Evolutionary conservation across 1,140 invertebrate genomes (phyloP).

Genomic region (Holcopasites calliopsidis): DNA sequence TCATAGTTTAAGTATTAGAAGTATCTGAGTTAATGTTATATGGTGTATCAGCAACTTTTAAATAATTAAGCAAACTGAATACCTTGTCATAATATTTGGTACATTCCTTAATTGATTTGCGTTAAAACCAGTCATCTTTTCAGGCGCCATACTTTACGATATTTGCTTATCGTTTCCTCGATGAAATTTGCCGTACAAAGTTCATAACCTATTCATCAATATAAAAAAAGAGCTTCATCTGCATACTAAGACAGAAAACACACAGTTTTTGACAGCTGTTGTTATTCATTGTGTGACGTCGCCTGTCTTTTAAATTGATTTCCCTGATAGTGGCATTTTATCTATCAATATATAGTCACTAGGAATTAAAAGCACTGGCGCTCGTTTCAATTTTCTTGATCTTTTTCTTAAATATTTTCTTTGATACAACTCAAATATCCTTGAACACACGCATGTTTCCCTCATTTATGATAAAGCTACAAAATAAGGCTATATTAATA

Average conservation of each 20-base stretch:
- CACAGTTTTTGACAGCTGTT: not conserved
- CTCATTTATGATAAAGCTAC: no score
- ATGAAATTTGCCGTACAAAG: conserved; percentile 38
- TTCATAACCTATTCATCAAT: conserved; percentile 22
- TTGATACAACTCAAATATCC: not conserved
- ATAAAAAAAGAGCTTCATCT: not conserved
- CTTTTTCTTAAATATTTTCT: not conserved
- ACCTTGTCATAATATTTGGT: conserved; percentile 63
- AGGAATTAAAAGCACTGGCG: not conserved
- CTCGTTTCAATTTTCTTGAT: not conserved
- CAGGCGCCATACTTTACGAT: conserved; percentile 44
- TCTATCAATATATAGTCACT: not conserved
- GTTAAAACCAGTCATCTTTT: conserved; percentile 51
- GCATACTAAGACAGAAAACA: not conserved
- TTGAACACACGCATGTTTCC: no score
- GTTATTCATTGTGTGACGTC: not conserved
- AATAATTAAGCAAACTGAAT: conserved; percentile 18
- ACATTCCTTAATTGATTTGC: conserved; percentile 65
- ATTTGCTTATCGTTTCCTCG: not conserved
- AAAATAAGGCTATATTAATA: no score
- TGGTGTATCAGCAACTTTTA: not conserved
- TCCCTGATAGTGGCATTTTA: not conserved
- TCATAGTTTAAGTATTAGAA: not conserved
- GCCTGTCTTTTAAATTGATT: not conserved
- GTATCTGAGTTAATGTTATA: not conserved